Evolutionary conservation across 2,888 invertebrate genomes (phyloP).

Genomic region (Odontomyia ornata): DNA sequence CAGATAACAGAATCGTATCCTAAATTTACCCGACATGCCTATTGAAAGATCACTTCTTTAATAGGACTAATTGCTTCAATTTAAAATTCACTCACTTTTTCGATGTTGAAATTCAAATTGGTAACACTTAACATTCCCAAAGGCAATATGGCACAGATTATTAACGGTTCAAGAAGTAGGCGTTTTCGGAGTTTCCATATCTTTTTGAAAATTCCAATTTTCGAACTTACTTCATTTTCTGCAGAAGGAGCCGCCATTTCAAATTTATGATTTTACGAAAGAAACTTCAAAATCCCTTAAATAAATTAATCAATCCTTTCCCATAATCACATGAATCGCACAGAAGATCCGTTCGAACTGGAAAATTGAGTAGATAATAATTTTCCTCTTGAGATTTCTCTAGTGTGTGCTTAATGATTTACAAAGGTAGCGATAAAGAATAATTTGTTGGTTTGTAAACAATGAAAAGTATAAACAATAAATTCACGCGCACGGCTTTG

Average conservation of each 20-base stretch:
- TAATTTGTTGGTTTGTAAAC: too few relatives aligned
- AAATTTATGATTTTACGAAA: too few relatives aligned
- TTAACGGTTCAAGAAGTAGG: conserved; percentile 33
- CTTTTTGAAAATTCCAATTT: conserved; percentile 15
- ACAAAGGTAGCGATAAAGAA: too few relatives aligned
- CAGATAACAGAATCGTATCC: conserved; percentile 23
- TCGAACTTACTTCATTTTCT: background rate
- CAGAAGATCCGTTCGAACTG: too few relatives aligned
- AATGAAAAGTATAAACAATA: too few relatives aligned
- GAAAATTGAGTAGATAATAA: too few relatives aligned
- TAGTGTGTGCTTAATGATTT: too few relatives aligned
- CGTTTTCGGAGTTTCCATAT: conserved; percentile 35
- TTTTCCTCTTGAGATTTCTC: too few relatives aligned
- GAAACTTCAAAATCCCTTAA: too few relatives aligned
- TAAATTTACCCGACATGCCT: conserved; percentile 44
- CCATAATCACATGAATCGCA: too few relatives aligned
- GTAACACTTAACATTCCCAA: conserved; percentile 30
- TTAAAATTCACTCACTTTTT: conserved; percentile 39
- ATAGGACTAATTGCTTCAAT: background rate
- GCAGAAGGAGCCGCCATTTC: background rate
- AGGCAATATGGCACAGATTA: conserved; percentile 34
- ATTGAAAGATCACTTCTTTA: background rate
- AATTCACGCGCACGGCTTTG: too few relatives aligned
- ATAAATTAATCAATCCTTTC: too few relatives aligned
- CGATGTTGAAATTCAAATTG: conserved; percentile 40